Conservation (phyloP, 2,113 vertebrate species). For the Aldabrachelys gigantea region DNA sequence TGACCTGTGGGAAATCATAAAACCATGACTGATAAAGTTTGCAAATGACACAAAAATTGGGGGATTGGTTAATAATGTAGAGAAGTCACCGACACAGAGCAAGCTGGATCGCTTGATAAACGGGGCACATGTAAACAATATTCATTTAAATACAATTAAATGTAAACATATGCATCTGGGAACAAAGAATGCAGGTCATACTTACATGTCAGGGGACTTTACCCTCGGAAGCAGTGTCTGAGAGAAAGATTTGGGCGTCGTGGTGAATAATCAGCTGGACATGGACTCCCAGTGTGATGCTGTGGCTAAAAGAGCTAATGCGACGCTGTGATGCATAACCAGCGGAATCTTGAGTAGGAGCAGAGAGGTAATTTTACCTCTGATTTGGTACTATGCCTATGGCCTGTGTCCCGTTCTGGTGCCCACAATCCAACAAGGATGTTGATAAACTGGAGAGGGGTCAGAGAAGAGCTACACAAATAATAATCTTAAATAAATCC, state of each 20-base stretch:
- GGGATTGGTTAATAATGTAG: no score
- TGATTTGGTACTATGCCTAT: not conserved
- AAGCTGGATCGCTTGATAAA: not conserved
- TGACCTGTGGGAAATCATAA: not conserved
- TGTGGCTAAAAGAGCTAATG: not conserved
- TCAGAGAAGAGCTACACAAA: no score
- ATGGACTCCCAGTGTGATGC: not conserved
- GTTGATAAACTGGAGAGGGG: no score
- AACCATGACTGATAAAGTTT: not conserved
- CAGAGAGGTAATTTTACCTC: not conserved
- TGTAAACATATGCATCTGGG: not conserved
- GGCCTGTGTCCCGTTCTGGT: no score
- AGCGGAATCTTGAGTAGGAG: not conserved
- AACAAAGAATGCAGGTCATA: no score
- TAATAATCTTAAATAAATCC: no score
- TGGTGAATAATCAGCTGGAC: not conserved
- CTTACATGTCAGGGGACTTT: not conserved
- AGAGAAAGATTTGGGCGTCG: not conserved
- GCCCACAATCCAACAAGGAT: no score
- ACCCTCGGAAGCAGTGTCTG: not conserved
- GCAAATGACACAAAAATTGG: not conserved
- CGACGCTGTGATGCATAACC: no score
- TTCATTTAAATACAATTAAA: not conserved
- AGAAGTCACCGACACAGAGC: not conserved
- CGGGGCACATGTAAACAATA: not conserved